These are phyloP conservation scores for Delichon dasypus DNA, from an alignment of 2,797 vertebrate genomes.

Conservation along the genomic window DNA sequence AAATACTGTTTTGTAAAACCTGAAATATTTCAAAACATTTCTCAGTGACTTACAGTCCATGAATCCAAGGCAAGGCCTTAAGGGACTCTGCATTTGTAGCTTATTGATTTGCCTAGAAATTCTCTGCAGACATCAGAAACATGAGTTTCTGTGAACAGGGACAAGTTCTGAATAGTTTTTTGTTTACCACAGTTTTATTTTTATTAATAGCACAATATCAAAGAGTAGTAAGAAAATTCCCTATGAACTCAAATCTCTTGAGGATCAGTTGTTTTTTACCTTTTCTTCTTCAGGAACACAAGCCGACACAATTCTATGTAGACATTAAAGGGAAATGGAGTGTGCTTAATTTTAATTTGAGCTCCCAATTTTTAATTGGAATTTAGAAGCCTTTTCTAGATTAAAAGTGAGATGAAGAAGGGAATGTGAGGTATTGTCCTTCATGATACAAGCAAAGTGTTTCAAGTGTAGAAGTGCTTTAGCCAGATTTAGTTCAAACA, in stretches of 20 bases:
- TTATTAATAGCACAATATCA: neutral
- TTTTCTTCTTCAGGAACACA: neutral
- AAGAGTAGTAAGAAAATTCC: neutral
- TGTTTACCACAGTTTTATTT: neutral
- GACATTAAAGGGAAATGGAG: neutral
- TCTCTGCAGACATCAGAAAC: neutral
- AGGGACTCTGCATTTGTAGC: neutral
- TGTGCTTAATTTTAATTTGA: neutral
- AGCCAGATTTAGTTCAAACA: neutral
- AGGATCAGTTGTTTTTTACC: neutral
- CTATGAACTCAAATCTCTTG: neutral
- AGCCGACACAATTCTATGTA: neutral
- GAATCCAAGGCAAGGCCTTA: neutral
- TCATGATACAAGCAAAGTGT: neutral
- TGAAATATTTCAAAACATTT: neutral
- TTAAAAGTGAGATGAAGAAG: neutral
- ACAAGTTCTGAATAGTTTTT: neutral
- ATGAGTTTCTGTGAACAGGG: neutral
- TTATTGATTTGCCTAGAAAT: neutral
- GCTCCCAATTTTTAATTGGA: neutral
- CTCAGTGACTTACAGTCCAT: neutral
- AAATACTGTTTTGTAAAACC: neutral
- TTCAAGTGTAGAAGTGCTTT: neutral
- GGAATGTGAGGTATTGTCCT: neutral
- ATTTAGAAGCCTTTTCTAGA: neutral